Conservation (phyloP, 2,797 vertebrate genomes). For the Pangasius mekongensis region DNA sequence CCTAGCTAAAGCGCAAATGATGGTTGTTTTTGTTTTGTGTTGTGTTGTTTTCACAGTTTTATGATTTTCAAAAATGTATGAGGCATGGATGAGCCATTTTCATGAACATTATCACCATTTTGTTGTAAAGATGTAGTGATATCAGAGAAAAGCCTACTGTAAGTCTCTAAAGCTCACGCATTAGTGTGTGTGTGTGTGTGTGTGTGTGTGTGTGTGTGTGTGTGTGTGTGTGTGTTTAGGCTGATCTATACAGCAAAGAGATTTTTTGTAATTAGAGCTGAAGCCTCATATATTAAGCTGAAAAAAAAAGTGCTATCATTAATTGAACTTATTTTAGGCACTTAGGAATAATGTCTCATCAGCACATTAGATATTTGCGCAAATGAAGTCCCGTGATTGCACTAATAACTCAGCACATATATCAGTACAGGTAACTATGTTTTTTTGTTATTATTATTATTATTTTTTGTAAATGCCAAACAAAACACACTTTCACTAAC, state of each 20-base stretch:
- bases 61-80: not conserved
- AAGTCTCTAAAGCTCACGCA: not conserved
- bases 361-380: not conserved
- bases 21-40: not conserved
- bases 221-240: slow-evolving; percentile 12
- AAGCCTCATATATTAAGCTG: not conserved
- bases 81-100: not conserved
- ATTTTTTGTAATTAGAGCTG: slow-evolving; percentile 22
- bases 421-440: not conserved
- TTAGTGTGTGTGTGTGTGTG: not conserved
- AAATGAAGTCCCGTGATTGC: not conserved
- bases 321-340: not conserved
- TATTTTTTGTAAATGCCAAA: slow-evolving; percentile 2
- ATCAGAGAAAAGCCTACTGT: not conserved
- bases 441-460: not conserved
- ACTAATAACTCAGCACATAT: slow-evolving; percentile 6
- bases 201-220: not conserved
- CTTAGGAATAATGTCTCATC: slow-evolving; percentile 16
- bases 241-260: slow-evolving; percentile 7
- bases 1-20: not conserved
- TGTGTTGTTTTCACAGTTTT: not conserved
- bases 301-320: not conserved
- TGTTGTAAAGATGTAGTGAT: slow-evolving; percentile 1
- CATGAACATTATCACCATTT: not conserved
- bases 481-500: slow-evolving; percentile 1